These are phyloP conservation scores for Burhinus bistriatus DNA, from an alignment of 2,113 vertebrate genomes.

Conservation along the genomic window DNA sequence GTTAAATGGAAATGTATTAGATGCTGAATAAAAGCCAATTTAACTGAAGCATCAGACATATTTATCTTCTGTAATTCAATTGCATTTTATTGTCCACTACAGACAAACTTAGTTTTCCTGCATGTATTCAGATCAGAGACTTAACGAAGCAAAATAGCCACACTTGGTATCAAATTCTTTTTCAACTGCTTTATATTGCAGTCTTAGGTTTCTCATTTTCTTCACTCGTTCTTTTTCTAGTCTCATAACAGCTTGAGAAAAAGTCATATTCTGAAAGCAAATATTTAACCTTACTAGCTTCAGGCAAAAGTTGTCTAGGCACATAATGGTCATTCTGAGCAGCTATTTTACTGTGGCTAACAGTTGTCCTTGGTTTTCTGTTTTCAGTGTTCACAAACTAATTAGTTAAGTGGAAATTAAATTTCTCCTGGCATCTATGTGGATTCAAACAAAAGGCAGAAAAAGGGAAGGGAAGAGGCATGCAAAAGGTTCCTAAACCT, in stretches of 20 bases:
- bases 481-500: neutral
- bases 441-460: neutral
- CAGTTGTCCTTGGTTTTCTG: neutral
- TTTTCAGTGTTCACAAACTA: neutral
- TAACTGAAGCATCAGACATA: conserved; percentile 50
- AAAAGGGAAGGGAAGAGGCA: neutral
- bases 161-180: neutral
- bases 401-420: neutral
- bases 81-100: neutral
- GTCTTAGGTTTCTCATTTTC: neutral
- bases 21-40: conserved; percentile 47
- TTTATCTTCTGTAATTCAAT: conserved; percentile 20
- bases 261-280: neutral
- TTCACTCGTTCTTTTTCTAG: neutral
- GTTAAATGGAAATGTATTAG: conserved; percentile 24
- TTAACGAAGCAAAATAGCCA: neutral
- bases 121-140: neutral
- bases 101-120: neutral
- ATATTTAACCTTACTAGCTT: neutral
- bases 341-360: neutral
- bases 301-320: neutral
- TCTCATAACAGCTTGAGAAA: neutral
- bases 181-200: neutral
- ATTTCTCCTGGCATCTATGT: neutral
- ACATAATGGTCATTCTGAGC: neutral